phyloP scores from a whole-genome alignment of 2,888 invertebrate species.

The Drosophila yooni region DNA sequence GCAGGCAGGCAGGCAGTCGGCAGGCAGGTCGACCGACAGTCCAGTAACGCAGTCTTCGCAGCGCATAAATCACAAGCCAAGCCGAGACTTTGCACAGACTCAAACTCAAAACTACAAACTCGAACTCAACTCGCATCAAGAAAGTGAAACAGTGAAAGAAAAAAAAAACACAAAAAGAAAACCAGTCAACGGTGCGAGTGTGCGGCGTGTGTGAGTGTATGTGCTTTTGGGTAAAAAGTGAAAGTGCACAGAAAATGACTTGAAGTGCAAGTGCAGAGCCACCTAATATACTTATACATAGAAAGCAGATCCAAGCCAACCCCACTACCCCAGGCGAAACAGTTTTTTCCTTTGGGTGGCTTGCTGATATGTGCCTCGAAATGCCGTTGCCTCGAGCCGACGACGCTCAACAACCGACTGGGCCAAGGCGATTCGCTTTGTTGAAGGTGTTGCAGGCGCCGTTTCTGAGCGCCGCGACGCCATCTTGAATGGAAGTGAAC shows the following conservation, averaged over 20 bases:
- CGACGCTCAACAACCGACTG: slow-evolving; percentile 24
- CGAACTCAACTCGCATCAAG: slow-evolving; percentile 34
- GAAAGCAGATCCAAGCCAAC: slow-evolving; percentile 9
- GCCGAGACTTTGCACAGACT: slow-evolving; percentile 45
- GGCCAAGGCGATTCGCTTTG: slow-evolving; percentile 29
- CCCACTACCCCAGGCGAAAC: neutral
- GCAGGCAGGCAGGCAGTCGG: slow-evolving; percentile 70
- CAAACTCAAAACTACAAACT: slow-evolving; percentile 29
- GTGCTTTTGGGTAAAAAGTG: slow-evolving; percentile 57
- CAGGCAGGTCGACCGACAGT: slow-evolving; percentile 77
- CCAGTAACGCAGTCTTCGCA: slow-evolving; percentile 79
- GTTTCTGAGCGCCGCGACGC: slow-evolving; percentile 56
- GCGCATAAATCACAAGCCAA: slow-evolving; percentile 72
- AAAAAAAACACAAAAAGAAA: slow-evolving; percentile 30
- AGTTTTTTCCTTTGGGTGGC: slow-evolving; percentile 6
- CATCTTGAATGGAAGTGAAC: slow-evolving; percentile 67
- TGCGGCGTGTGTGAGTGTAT: slow-evolving; percentile 10
- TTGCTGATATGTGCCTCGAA: slow-evolving; percentile 42
- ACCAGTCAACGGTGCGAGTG: slow-evolving; percentile 9
- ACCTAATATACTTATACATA: slow-evolving; percentile 10
- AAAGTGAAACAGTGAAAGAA: slow-evolving; percentile 50
- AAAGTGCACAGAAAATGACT: slow-evolving; percentile 76
- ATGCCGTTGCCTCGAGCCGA: slow-evolving; percentile 45
- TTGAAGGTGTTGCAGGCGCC: slow-evolving; percentile 32
- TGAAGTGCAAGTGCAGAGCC: slow-evolving; percentile 70